Conservation (phyloP, 2,888 invertebrate species). For the Amphipyra tragopoginis region DNA sequence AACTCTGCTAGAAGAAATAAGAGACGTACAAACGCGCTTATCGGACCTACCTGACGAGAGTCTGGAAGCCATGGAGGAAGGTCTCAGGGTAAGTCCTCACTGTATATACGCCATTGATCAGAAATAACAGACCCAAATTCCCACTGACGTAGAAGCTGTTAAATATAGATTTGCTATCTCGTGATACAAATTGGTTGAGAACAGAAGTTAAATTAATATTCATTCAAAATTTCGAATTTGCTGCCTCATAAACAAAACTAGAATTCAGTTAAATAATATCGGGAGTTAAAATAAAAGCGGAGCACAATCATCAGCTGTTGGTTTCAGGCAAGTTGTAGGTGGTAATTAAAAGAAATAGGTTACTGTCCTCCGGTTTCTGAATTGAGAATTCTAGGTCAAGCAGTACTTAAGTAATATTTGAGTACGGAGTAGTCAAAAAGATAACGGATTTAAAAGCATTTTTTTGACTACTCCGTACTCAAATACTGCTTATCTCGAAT, state of each 20-base stretch:
- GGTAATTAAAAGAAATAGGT: slow-evolving; percentile 19
- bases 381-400: no score
- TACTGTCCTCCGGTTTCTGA: no score
- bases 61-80: slow-evolving; percentile 92
- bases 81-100: slow-evolving; percentile 91
- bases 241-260: slow-evolving; percentile 80
- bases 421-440: no score
- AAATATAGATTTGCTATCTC: slow-evolving; percentile 64
- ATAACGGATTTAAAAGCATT: no score
- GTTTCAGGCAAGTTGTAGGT: neutral
- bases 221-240: slow-evolving; percentile 42
- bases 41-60: slow-evolving; percentile 92
- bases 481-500: no score
- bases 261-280: slow-evolving; percentile 63
- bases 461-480: no score
- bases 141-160: slow-evolving; percentile 56
- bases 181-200: slow-evolving; percentile 43
- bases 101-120: slow-evolving; percentile 65
- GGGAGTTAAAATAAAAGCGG: neutral
- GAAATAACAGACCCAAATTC: slow-evolving; percentile 59
- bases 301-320: slow-evolving; percentile 17
- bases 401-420: no score
- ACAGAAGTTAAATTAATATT: slow-evolving; percentile 23
- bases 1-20: slow-evolving; percentile 92
- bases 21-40: slow-evolving; percentile 92